Evolutionary conservation across 2,888 invertebrate species (phyloP).

Genomic region (Crossocerus cetratus): DNA sequence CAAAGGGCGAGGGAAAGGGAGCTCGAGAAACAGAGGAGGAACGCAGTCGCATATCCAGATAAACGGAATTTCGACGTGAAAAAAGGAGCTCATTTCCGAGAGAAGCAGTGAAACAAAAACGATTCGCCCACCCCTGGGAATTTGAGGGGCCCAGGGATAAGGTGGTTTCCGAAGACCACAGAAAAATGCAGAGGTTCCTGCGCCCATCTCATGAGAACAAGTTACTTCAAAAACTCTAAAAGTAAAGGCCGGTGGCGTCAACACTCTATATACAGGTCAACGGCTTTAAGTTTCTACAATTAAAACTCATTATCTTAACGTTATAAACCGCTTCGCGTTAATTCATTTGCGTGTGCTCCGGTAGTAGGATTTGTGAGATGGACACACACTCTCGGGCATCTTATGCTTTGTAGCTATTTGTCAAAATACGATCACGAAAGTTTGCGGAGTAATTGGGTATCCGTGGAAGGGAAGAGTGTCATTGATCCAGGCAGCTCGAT

Average conservation of each 20-base stretch:
- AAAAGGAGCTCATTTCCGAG: constrained; percentile 35
- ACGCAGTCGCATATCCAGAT: constrained; percentile 32
- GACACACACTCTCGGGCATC: no score
- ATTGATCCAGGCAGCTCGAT: no score
- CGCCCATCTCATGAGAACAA: constrained; percentile 32
- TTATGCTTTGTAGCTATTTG: no score
- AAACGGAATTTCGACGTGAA: constrained; percentile 32
- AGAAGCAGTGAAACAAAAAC: not conserved
- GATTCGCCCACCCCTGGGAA: not conserved
- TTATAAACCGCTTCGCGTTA: no score
- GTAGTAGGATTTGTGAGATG: no score
- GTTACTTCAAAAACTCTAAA: constrained; percentile 34
- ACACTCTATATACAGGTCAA: not conserved
- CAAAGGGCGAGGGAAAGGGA: no score
- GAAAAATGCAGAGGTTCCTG: constrained; percentile 42
- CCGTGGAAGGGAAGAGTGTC: no score
- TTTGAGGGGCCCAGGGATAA: constrained; percentile 17
- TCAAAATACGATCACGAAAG: no score
- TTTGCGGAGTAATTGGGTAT: no score
- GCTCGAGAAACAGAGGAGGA: constrained; percentile 13
- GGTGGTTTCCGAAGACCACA: constrained; percentile 34
- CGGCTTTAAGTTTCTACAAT: no score
- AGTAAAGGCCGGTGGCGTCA: constrained; percentile 28
- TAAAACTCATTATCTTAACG: no score
- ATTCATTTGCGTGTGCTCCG: no score